These are phyloP conservation scores for Oreochromis niloticus DNA, from an alignment of 2,113 vertebrate genomes.

Conservation along the genomic window DNA sequence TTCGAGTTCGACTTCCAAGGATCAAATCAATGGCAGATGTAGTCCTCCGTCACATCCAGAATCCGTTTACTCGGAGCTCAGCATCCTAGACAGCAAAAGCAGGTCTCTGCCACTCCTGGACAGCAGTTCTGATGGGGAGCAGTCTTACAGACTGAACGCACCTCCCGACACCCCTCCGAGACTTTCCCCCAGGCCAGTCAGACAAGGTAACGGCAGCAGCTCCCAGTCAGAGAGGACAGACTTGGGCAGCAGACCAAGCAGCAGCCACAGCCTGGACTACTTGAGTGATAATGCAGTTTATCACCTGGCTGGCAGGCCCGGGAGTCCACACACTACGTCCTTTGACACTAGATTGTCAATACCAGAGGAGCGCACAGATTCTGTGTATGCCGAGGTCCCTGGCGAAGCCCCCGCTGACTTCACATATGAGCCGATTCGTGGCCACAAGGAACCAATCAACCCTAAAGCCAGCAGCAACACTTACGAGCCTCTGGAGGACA, in stretches of 20 bases:
- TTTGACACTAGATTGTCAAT: not conserved
- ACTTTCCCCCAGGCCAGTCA: constrained; percentile 45
- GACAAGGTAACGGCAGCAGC: not conserved
- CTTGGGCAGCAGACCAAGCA: not conserved
- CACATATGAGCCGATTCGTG: constrained; percentile 60
- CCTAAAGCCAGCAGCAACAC: constrained; percentile 12
- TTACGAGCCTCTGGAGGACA: constrained; percentile 55
- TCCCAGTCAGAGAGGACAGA: not conserved
- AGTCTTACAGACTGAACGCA: constrained; percentile 9
- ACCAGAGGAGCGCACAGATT: not conserved
- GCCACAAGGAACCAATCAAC: not conserved
- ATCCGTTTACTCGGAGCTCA: constrained; percentile 57
- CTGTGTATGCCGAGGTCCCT: constrained; percentile 60
- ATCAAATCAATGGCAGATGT: not conserved
- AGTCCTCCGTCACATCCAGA: not conserved
- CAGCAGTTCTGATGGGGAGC: not conserved
- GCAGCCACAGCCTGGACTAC: constrained; percentile 45
- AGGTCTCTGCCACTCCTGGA: constrained; percentile 49
- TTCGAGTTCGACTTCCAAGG: not conserved
- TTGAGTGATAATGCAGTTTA: constrained; percentile 33
- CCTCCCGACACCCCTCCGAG: constrained; percentile 27
- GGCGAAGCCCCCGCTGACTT: constrained; percentile 3
- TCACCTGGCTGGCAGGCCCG: constrained; percentile 46
- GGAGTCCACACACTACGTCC: not conserved
- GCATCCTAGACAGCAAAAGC: constrained; percentile 36